phyloP scores from a whole-genome alignment of 1,140 invertebrate genomes.

The Euwallacea fornicatus region DNA sequence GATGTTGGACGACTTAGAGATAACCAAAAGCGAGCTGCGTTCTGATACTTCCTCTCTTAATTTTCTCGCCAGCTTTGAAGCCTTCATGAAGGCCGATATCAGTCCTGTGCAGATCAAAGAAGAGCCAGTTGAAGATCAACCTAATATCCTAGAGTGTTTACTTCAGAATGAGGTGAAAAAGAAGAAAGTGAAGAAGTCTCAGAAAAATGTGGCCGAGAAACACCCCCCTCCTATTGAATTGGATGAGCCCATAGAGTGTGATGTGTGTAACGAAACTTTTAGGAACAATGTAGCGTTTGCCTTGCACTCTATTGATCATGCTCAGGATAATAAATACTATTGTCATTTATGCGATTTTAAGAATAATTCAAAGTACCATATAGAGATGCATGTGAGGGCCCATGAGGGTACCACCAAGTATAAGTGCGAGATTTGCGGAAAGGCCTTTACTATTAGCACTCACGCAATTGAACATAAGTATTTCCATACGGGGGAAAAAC shows the following conservation, averaged over 20 bases:
- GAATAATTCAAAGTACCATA: conserved; percentile 53
- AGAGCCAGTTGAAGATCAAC: neutral
- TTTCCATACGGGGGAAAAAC: conserved; percentile 63
- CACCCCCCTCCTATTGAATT: conserved; percentile 58
- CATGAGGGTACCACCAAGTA: conserved; percentile 56
- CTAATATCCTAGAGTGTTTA: conserved; percentile 34
- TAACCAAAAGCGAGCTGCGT: conserved; percentile 2
- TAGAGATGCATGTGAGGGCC: conserved; percentile 51
- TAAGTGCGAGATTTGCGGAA: conserved; percentile 57
- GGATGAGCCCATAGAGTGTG: conserved; percentile 47
- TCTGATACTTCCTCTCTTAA: neutral
- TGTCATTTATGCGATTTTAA: conserved; percentile 55
- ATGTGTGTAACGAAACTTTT: conserved; percentile 47
- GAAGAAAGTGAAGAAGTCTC: conserved; percentile 30
- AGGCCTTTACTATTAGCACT: conserved; percentile 56
- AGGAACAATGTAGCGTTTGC: conserved; percentile 46
- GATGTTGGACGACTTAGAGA: neutral
- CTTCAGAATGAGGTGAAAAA: conserved; percentile 15
- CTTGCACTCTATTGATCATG: conserved; percentile 49
- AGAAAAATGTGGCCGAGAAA: conserved; percentile 38
- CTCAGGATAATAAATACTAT: conserved; percentile 49
- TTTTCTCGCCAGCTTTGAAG: neutral
- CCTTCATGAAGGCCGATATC: neutral
- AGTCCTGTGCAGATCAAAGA: conserved; percentile 3
- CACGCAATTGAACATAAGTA: conserved; percentile 54